Evolutionary conservation across 2,113 vertebrate species (phyloP), one percentile per base, ranked within the genome.

Genomic region (Uria lomvia): DNA sequence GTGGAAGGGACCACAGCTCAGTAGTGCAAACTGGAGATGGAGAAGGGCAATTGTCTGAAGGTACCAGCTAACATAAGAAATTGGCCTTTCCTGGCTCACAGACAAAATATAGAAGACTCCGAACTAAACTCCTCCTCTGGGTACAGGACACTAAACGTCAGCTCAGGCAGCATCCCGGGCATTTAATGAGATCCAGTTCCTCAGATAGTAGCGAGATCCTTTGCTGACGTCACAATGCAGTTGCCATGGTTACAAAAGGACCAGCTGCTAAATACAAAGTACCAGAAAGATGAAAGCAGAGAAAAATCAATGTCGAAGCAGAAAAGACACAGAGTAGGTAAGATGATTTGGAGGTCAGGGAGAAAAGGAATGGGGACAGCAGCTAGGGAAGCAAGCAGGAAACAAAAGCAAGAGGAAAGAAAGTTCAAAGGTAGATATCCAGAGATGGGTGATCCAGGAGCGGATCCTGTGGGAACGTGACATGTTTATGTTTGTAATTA

Each of bases 211-310:
- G 88, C 26, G 70, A 97, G 45, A 87, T 79, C 63, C 75, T 96
- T 90, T 90, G 86, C 79, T 95, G 92, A 94, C 82, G 73, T 65
- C 66, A 53, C 60, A 59, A 75, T 50, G 23, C 36, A 34, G 94
- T 95, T 97, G 96, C 65, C 95, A 90, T 97, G 92, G 96, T 95
- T 97, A 97, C 95, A 74, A 66, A 94, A 94, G 63, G 78, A 92
- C 53, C 49, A 60, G 86, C 79, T 95, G 83, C 72, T 96, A 94
- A 91, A 86, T 72, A 59, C 77, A 63, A 86, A 92, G 66, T 70
- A 65, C 75, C 59, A 62, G 84, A 80, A 75, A 89, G 65, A 96
- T 38, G 20, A 89, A 93, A 91, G 82, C 6, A 1, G 82, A 60
- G 86, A 95, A 96, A 88, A 88, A 81, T 79, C 55, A 12, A n/a